These are phyloP conservation scores for Chironomus striatipennis DNA, from an alignment of 1,140 invertebrate species.

Conservation along the genomic window DNA sequence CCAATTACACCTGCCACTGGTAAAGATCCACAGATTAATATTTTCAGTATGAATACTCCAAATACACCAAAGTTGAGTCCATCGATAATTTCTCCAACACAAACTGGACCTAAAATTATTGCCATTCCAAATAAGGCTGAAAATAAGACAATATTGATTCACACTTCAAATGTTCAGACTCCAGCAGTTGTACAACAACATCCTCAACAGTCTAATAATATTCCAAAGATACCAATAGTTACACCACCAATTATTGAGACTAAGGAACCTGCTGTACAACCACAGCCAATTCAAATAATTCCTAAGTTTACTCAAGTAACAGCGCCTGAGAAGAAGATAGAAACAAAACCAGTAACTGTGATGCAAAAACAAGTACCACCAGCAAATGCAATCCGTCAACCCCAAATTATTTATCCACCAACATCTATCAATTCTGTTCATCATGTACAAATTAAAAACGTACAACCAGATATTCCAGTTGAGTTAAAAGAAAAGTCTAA, in stretches of 20 bases:
- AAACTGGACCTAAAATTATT: neutral
- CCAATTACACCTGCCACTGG: neutral
- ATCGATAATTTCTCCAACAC: neutral
- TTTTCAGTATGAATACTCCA: neutral
- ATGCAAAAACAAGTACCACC: neutral
- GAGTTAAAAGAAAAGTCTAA: neutral
- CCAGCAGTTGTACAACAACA: slow-evolving; percentile 28
- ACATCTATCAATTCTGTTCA: neutral
- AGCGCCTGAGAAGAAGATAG: neutral
- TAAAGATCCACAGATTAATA: neutral
- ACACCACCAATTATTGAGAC: neutral
- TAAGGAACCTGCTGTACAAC: neutral
- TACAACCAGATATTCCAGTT: neutral
- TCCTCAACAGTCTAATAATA: neutral
- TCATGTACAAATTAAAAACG: neutral
- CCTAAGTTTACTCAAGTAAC: neutral
- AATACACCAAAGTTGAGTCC: too few relatives aligned
- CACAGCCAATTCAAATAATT: neutral
- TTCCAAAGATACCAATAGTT: neutral
- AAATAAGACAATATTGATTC: neutral
- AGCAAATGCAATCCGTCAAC: slow-evolving; percentile 9
- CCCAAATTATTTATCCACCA: slow-evolving; percentile 15
- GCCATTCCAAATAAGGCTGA: slow-evolving; percentile 11
- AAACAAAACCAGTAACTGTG: neutral
- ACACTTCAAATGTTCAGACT: slow-evolving; percentile 31